A percentile compares a stretch with the other conserved stretches of the same genome.
phyloP scores from a whole-genome alignment of 35 echinoderm and acorn worm species.

The Apostichopus japonicus region DNA sequence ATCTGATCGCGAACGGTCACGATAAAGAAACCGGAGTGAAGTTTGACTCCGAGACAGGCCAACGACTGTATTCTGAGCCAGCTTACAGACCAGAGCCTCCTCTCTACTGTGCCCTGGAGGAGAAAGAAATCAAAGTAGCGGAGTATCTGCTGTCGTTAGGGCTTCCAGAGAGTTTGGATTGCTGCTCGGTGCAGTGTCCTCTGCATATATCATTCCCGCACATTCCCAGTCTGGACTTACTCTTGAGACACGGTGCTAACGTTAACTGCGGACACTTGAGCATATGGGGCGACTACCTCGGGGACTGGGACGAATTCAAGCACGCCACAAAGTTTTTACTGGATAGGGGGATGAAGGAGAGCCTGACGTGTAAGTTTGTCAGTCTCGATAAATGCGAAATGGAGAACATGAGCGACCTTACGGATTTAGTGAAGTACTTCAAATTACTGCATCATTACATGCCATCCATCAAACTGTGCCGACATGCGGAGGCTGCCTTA shows the following conservation, averaged over 20 bases:
- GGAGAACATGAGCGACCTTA: background rate
- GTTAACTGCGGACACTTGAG: slow-evolving; percentile 47
- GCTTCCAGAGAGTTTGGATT: background rate
- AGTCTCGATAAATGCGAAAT: slow-evolving; percentile 30
- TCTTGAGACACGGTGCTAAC: slow-evolving; percentile 39
- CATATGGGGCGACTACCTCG: slow-evolving; percentile 15
- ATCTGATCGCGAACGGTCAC: slow-evolving; percentile 31
- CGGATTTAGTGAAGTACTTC: slow-evolving; percentile 16
- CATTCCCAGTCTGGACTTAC: slow-evolving; percentile 28
- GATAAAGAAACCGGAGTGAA: slow-evolving; percentile 34
- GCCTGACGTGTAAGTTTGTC: slow-evolving; percentile 32
- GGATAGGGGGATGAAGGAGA: slow-evolving; percentile 29
- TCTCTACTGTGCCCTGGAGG: slow-evolving; percentile 25
- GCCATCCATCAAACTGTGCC: slow-evolving; percentile 23
- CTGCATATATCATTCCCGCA: slow-evolving; percentile 54
- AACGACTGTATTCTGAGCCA: background rate
- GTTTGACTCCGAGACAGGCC: background rate
- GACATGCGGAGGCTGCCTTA: slow-evolving; percentile 9
- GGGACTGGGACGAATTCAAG: slow-evolving; percentile 30
- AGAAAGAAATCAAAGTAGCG: slow-evolving; percentile 13
- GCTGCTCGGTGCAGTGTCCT: slow-evolving; percentile 31
- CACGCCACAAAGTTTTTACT: slow-evolving; percentile 39
- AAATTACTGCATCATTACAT: slow-evolving; percentile 36
- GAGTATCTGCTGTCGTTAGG: slow-evolving; percentile 26
- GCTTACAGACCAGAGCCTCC: slow-evolving; percentile 25